Evolutionary conservation across 2,888 invertebrate species (phyloP), one percentile per base, ranked within the genome.

Genomic region (Oscheius onirici): DNA sequence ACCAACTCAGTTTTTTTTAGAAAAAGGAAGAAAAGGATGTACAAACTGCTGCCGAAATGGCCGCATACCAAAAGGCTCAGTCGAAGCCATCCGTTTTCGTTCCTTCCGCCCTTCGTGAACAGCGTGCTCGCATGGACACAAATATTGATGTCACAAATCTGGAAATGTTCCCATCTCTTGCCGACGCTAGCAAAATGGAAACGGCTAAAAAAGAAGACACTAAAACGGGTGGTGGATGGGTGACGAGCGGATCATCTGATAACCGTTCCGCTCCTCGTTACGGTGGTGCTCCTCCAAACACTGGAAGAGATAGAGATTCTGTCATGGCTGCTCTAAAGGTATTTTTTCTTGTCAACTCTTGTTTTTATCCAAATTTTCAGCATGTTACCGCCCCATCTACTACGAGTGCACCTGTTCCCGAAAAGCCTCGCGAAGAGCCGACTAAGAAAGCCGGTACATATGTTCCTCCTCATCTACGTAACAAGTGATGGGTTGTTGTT

Each of bases 121-220:
- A 67, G 52, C 41, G 26, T 20, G 6, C 22, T 26, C 43, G 68
- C 11, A 17, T 10, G 17, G 68, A 44, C 5, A 34, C 28, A 3
- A 26, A 51, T 17, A 74, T 80, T 13, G 77, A 77, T 67, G 69
- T 78, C 49, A 66, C 65, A 34, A 76, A 54, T 54, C 77, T 82
- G 55, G 78, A 80, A 20, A 74, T 81, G 71, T 84, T 84, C 78
- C 84, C 84, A 11, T 83, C 84, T 3, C 75, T 84, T 55, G 83
- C 81, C 3, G 83, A 80, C 52, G 84, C 84, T 11, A 78, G 74
- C 34, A 78, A 84, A 65, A 83, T 84, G 34, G 84, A 83, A 71
- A 80, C 80, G 69, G 74, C 75, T 26, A 76, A 83, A 70, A 81
- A 82, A 63, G 84, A 82, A 66, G 78, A 82, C 46, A 69, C 73